Evolutionary conservation across 2,113 vertebrate species (phyloP), one percentile per base, ranked within the genome.

Genomic region (Paracanthobrama guichenoti): DNA sequence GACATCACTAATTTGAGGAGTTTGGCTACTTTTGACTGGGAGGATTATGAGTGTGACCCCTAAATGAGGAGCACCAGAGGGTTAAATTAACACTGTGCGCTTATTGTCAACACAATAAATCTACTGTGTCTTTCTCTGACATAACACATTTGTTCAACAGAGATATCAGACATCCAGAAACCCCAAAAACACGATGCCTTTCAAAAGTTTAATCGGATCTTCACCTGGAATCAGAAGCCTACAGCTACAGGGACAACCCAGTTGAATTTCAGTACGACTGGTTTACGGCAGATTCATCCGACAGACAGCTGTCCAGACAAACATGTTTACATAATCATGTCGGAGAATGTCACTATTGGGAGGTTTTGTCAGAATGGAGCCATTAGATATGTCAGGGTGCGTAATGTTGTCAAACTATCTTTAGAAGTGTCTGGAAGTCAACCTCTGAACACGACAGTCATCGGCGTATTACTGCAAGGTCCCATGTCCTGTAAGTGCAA

Each of bases 401-500:
- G 94, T 42, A 94, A 93, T 64, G 86, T 90, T 2, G 93, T 93
- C 3, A 69, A 89, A 18, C 74, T 99, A 91, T 91, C 93, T 60
- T 77, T 98, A 48, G 87, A 93, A 0, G 87, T 97, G 67, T 95
- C 95, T 0, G 96, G 95, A 91, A 83, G 93, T 81, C 90, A 92
- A 0, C 14, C 22, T 18, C 85, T 95, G 71, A 88, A 88, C 22
- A 11, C 86, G 10, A 91, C 90, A 0, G 92, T 89, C 69, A 96
- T 97, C 91, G 90, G 67, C n/a, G 93, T 97, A 2, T 92, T 93
- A 42, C 93, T 94, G 39, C 91, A 90, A 24, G 82, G 93, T 4
- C 92, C 95, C 76, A 97, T 98, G 84, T 95, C 94, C 92, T 93
- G 97, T 99, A 88, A 95, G 95, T 93, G 59, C 16, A 46, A 67